phyloP scores from a whole-genome alignment of 2,797 vertebrate species.

The Microctenopoma stevenorrisi region DNA sequence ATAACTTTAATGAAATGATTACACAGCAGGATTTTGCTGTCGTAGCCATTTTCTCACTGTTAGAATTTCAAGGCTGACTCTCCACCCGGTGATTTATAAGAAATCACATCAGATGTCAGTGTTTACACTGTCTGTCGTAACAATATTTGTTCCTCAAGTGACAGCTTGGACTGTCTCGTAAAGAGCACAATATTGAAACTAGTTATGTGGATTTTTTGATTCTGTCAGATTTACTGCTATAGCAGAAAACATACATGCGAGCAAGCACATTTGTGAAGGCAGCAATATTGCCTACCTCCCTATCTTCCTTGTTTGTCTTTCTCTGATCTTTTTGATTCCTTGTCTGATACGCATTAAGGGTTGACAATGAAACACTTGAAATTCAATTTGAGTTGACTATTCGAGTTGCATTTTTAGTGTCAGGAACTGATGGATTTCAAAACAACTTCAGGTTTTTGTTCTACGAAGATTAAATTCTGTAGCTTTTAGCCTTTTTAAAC shows the following conservation, averaged over 20 bases:
- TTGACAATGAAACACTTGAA: constrained; percentile 28
- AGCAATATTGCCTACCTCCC: constrained; percentile 10
- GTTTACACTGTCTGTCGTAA: constrained; percentile 8
- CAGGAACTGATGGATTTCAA: constrained; percentile 18
- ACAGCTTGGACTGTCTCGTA: constrained; percentile 6
- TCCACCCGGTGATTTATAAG: not conserved
- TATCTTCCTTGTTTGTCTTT: constrained; percentile 27
- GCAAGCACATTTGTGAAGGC: constrained; percentile 38
- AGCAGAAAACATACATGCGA: constrained; percentile 17
- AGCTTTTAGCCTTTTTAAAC: not conserved
- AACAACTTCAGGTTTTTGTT: constrained; percentile 1
- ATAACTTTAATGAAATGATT: not conserved
- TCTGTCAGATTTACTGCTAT: constrained; percentile 14
- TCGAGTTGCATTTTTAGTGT: constrained; percentile 21
- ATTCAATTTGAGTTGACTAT: constrained; percentile 18
- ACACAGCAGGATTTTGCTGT: not conserved
- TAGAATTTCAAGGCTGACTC: not conserved
- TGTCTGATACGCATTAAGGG: not conserved
- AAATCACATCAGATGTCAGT: constrained; percentile 6
- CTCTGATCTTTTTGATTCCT: constrained; percentile 13
- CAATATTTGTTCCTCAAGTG: constrained; percentile 3
- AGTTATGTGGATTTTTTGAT: constrained; percentile 22
- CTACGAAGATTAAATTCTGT: not conserved
- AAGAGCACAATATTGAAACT: constrained; percentile 16
- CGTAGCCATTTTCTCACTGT: not conserved